Evolutionary conservation across 2,113 vertebrate species (phyloP).

Genomic region (Nesoenas mayeri): DNA sequence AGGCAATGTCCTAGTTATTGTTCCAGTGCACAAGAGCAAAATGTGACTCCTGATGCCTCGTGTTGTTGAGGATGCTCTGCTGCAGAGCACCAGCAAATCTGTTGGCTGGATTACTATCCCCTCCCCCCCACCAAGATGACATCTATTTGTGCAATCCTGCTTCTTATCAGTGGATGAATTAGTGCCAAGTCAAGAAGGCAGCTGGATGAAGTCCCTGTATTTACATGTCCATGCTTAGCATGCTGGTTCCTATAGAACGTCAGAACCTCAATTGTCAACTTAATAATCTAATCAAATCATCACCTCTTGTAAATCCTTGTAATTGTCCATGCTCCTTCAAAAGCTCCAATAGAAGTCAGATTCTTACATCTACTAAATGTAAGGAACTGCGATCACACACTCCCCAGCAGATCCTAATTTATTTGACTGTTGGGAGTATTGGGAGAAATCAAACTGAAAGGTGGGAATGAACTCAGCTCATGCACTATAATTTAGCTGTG

Average conservation of each 20-base stretch:
- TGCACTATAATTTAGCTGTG: not conserved
- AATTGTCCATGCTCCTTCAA: not conserved
- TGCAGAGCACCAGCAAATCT: not conserved
- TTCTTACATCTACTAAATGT: not conserved
- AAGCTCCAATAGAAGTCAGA: not conserved
- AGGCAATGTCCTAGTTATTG: not conserved
- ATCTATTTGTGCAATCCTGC: not conserved
- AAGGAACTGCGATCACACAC: fast-evolving
- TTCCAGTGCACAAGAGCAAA: not conserved
- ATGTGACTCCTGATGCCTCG: not conserved
- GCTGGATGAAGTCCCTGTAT: not conserved
- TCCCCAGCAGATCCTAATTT: not conserved
- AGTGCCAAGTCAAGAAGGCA: not conserved
- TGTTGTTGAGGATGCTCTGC: not conserved
- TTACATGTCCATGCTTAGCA: not conserved
- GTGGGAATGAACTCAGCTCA: not conserved
- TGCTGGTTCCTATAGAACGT: not conserved
- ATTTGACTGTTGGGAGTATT: not conserved
- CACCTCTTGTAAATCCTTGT: not conserved
- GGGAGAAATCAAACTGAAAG: not conserved
- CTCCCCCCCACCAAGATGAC: not conserved
- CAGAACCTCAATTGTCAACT: not conserved
- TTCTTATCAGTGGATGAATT: not conserved
- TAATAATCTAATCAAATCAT: not conserved
- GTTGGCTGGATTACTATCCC: not conserved